These are phyloP conservation scores for Pogonocichla stellata DNA, from an alignment of 2,113 vertebrate genomes.

Conservation along the genomic window DNA sequence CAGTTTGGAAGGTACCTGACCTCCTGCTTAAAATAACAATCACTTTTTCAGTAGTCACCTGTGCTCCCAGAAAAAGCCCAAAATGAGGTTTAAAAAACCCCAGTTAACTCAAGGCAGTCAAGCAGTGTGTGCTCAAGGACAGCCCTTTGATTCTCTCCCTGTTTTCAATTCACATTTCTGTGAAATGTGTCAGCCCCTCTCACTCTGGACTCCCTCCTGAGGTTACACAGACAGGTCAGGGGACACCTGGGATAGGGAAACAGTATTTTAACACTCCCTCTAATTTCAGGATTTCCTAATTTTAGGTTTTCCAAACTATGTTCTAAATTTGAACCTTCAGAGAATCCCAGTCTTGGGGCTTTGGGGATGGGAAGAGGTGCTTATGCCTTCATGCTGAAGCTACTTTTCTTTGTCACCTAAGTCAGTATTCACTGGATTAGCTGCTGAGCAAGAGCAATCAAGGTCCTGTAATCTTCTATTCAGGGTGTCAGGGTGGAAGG, in stretches of 20 bases:
- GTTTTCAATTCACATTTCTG: background rate
- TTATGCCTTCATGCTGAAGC: background rate
- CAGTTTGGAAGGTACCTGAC: background rate
- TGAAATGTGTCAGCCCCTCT: fast-evolving
- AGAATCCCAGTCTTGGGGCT: background rate
- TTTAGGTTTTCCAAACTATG: background rate
- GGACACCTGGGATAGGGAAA: background rate
- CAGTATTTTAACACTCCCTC: background rate
- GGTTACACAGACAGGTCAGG: background rate
- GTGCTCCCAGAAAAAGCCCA: background rate
- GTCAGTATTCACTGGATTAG: background rate
- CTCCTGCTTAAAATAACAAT: background rate
- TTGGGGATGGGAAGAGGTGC: background rate
- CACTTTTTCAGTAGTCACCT: background rate
- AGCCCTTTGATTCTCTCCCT: background rate
- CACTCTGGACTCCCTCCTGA: background rate
- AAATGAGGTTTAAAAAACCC: background rate
- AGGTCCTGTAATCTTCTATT: background rate
- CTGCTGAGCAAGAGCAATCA: background rate
- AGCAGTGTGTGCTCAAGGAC: background rate
- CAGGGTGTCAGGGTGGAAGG: background rate
- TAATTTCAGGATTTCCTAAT: background rate
- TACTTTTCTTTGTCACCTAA: background rate
- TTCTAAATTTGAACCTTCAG: background rate
- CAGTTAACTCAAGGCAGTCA: background rate